These are phyloP conservation scores for Empidonax alnorum DNA, from an alignment of 2,113 vertebrate species.

Conservation along the genomic window DNA sequence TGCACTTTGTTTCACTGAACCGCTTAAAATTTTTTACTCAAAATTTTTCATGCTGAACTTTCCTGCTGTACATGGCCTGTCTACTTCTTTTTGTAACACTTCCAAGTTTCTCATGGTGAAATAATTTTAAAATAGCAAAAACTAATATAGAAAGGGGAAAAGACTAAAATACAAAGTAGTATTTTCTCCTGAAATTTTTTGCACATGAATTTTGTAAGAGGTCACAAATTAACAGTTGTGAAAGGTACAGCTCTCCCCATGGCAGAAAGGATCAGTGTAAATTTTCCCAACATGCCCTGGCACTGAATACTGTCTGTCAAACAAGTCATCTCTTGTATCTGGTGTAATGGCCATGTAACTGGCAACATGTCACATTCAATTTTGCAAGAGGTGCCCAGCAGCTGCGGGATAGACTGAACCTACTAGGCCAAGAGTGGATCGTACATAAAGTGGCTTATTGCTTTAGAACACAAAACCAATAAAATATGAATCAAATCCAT, in stretches of 20 bases:
- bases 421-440: neutral
- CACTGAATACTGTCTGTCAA: neutral
- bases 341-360: neutral
- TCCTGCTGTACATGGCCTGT: neutral
- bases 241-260: neutral
- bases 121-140: neutral
- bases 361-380: neutral
- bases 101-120: neutral
- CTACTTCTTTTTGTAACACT: neutral
- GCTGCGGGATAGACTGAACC: neutral
- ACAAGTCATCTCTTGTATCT: neutral
- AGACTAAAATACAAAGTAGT: neutral
- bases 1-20: neutral
- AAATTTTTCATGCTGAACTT: neutral
- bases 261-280: neutral
- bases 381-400: neutral
- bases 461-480: neutral
- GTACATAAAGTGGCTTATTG: neutral
- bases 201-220: neutral
- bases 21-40: neutral
- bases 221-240: neutral
- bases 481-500: neutral
- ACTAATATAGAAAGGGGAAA: neutral
- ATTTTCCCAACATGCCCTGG: neutral
- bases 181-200: neutral